Evolutionary conservation across 2,888 invertebrate species (phyloP).

Genomic region (Drosophila mettleri): DNA sequence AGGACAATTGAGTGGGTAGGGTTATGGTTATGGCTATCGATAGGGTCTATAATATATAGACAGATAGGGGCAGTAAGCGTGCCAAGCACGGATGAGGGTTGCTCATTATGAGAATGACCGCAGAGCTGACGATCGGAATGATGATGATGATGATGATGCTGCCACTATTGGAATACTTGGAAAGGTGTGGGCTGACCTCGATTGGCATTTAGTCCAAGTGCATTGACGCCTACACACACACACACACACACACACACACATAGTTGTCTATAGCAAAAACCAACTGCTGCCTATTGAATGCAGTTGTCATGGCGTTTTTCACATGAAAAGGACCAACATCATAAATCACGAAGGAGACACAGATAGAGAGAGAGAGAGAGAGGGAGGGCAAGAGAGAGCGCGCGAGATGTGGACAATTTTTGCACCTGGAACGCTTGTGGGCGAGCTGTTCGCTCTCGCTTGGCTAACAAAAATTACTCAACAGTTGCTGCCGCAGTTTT

Average conservation of each 20-base stretch:
- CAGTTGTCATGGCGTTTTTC: slow-evolving; percentile 61
- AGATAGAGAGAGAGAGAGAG: slow-evolving; percentile 8
- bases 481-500: slow-evolving; percentile 47
- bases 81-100: slow-evolving; percentile 62
- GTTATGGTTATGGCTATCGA: slow-evolving; percentile 42
- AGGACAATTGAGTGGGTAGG: slow-evolving; percentile 33
- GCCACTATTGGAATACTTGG: slow-evolving; percentile 36
- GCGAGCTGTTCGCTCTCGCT: slow-evolving; percentile 33
- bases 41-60: slow-evolving; percentile 10
- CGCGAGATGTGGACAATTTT: slow-evolving; percentile 20
- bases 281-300: slow-evolving; percentile 22
- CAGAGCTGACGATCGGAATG: slow-evolving; percentile 29
- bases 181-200: slow-evolving; percentile 58
- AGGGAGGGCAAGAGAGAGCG: slow-evolving; percentile 1
- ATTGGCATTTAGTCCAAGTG: slow-evolving; percentile 60
- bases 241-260: slow-evolving; percentile 25
- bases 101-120: slow-evolving; percentile 57
- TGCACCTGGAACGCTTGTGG: slow-evolving; percentile 76
- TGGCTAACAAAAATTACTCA: slow-evolving; percentile 64
- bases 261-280: slow-evolving; percentile 36
- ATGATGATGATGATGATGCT: slow-evolving; percentile 27
- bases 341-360: slow-evolving; percentile 63
- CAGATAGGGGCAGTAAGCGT: slow-evolving; percentile 64
- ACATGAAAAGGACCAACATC: slow-evolving; percentile 55
- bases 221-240: slow-evolving; percentile 69